Evolutionary conservation across 2,888 invertebrate genomes (phyloP).

Genomic region (Saturnia japonica): DNA sequence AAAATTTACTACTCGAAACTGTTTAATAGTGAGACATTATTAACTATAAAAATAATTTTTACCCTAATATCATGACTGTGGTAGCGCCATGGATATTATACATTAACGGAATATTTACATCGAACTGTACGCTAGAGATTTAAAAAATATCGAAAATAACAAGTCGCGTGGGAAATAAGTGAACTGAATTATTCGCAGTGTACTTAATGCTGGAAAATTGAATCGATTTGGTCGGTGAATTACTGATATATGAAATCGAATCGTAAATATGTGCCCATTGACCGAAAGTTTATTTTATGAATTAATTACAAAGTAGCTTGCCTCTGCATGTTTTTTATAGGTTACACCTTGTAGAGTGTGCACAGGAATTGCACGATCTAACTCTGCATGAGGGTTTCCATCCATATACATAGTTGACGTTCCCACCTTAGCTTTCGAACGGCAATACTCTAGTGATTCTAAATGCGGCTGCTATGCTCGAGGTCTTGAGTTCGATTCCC

Average conservation of each 20-base stretch:
- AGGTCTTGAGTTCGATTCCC: too few relatives aligned
- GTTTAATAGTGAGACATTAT: background rate
- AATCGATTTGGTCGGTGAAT: slow-evolving; percentile 23
- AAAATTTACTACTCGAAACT: background rate
- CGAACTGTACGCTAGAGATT: slow-evolving; percentile 43
- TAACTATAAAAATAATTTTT: slow-evolving; percentile 5
- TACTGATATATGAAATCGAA: slow-evolving; percentile 4
- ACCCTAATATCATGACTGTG: slow-evolving; percentile 23
- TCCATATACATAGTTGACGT: too few relatives aligned
- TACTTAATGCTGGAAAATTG: slow-evolving; percentile 38
- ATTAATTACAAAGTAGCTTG: background rate
- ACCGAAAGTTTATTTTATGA: background rate
- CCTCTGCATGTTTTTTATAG: too few relatives aligned
- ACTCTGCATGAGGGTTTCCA: too few relatives aligned
- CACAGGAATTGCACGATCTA: too few relatives aligned
- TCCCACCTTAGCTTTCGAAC: too few relatives aligned
- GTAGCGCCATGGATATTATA: background rate
- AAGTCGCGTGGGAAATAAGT: slow-evolving; percentile 44
- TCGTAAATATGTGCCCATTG: background rate
- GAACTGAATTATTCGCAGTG: slow-evolving; percentile 32
- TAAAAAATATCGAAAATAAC: slow-evolving; percentile 44
- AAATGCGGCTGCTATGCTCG: too few relatives aligned
- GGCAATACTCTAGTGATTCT: too few relatives aligned
- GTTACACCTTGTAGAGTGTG: background rate
- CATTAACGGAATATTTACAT: slow-evolving; percentile 16